phyloP scores from a whole-genome alignment of 2,113 vertebrate genomes.

The Phalacrocorax aristotelis region DNA sequence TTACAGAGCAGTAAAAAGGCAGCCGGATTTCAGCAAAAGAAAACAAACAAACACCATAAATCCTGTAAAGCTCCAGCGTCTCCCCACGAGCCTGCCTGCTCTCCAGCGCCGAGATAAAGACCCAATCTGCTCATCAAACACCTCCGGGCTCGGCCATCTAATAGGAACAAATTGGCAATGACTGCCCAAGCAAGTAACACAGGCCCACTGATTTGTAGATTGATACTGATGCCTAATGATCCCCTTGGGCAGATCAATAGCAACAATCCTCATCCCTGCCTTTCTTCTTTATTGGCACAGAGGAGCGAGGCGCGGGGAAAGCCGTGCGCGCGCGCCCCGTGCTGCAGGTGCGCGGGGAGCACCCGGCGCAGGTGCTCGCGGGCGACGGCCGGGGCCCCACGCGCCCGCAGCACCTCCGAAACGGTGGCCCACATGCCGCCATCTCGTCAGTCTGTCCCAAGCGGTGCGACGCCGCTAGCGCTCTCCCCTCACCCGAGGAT shows the following conservation, averaged over 20 bases:
- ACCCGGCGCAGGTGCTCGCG: neutral
- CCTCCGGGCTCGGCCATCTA: conserved; percentile 90
- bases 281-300: conserved; percentile 93
- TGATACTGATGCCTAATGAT: conserved; percentile 99
- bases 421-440: fast-evolving
- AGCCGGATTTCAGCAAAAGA: conserved; percentile 28
- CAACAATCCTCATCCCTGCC: conserved; percentile 96
- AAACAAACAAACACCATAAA: conserved; percentile 56
- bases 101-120: conserved; percentile 77
- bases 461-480: fast-evolving
- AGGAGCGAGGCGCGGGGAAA: conserved; percentile 71
- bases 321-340: neutral
- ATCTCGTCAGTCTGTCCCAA: neutral
- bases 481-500: fast-evolving
- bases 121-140: conserved; percentile 89
- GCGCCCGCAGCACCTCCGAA: neutral
- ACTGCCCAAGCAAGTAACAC: conserved; percentile 91
- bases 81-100: conserved; percentile 60
- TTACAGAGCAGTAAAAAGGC: neutral
- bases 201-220: conserved; percentile 94
- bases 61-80: conserved; percentile 46
- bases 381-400: neutral
- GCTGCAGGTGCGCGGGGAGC: neutral
- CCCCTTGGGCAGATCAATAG: conserved; percentile 99
- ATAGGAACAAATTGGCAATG: conserved; percentile 99